Conservation (phyloP, 2,797 vertebrate genomes). For the Vireo griseus region DNA sequence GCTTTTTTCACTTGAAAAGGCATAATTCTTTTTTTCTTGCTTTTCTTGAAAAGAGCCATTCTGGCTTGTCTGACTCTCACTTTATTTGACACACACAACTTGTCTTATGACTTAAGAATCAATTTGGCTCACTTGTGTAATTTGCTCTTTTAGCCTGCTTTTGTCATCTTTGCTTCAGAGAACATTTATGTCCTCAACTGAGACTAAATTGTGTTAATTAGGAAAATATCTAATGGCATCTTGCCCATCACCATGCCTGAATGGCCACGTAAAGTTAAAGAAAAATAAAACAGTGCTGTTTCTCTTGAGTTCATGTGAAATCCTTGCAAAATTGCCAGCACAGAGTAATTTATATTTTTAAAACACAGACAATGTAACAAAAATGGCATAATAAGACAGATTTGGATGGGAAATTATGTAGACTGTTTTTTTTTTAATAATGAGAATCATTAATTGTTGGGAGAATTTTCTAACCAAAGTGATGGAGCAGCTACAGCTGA, state of each 20-base stretch:
- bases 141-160: constrained; percentile 37
- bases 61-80: not conserved
- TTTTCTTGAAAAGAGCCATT: not conserved
- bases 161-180: constrained; percentile 41
- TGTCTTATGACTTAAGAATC: constrained; percentile 3
- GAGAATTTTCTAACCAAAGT: not conserved
- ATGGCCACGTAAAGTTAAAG: not conserved
- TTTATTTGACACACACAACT: not conserved
- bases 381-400: not conserved
- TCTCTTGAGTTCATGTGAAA: not conserved
- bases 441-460: not conserved
- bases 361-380: not conserved
- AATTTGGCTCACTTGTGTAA: not conserved
- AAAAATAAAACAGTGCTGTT: not conserved
- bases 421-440: not conserved
- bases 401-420: not conserved
- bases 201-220: constrained; percentile 56
- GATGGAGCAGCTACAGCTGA: not conserved
- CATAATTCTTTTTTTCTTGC: not conserved
- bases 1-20: not conserved
- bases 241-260: constrained; percentile 25
- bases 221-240: constrained; percentile 44
- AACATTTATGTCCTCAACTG: not conserved
- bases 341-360: not conserved
- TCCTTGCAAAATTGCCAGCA: not conserved